Conservation (phyloP, 2,113 vertebrate genomes). For the Lipophrys pholis region DNA sequence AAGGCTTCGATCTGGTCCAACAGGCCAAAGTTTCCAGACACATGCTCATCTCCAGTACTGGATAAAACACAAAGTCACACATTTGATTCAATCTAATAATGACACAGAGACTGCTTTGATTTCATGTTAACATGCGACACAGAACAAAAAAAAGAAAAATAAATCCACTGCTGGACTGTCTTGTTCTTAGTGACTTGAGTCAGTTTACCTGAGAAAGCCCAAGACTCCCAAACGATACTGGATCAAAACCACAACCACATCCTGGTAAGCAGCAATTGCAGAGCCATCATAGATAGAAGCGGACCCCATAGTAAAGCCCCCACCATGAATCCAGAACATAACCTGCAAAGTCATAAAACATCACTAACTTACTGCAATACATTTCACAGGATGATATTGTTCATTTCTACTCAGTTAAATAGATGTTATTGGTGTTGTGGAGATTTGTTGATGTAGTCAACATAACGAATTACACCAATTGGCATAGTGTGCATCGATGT, state of each 20-base stretch:
- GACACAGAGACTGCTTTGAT: not conserved
- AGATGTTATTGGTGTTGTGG: too few species aligned
- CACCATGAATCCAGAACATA: slow-evolving; percentile 92
- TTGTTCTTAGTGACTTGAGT: not conserved
- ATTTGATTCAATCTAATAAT: not conserved
- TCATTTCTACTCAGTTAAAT: too few species aligned
- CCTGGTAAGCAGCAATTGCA: slow-evolving; percentile 84
- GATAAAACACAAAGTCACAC: slow-evolving; percentile 10
- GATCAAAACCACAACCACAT: slow-evolving; percentile 87
- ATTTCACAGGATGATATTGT: not conserved
- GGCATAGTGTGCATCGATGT: too few species aligned
- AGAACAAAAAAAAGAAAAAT: not conserved
- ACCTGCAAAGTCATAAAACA: slow-evolving; percentile 77
- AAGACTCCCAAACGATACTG: slow-evolving; percentile 88
- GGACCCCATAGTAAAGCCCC: slow-evolving; percentile 70
- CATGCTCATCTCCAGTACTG: slow-evolving; percentile 89
- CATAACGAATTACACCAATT: too few species aligned
- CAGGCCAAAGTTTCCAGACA: slow-evolving; percentile 88
- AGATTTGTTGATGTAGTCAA: too few species aligned
- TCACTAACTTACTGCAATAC: not conserved
- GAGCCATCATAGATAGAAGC: slow-evolving; percentile 85
- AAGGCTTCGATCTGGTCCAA: slow-evolving; percentile 91
- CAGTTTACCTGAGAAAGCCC: slow-evolving; percentile 87
- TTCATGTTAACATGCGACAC: not conserved
- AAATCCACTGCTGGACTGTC: not conserved